A percentile compares a stretch with the other conserved stretches of the same genome.
Evolutionary conservation across 2,888 invertebrate species (phyloP).

Genomic region (Crepidodera aurea): DNA sequence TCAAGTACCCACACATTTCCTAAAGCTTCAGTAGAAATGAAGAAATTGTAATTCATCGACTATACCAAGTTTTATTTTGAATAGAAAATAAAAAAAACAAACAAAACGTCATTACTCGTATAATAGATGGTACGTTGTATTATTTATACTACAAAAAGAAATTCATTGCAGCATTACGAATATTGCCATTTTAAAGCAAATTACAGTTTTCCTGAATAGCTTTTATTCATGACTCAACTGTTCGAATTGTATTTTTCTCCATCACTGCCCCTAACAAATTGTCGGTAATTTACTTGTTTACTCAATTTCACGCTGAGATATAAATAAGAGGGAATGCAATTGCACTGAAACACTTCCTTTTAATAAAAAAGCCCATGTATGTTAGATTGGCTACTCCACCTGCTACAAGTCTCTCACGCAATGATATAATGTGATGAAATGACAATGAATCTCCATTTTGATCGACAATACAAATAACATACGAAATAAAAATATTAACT

Average conservation of each 20-base stretch:
- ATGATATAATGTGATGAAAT: background rate
- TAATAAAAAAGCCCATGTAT: conserved; percentile 12
- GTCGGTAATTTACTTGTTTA: conserved; percentile 30
- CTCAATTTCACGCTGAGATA: conserved; percentile 31
- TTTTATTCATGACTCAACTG: conserved; percentile 17
- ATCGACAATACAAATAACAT: no score
- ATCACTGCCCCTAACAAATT: conserved; percentile 19
- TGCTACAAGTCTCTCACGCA: background rate
- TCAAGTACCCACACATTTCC: no score
- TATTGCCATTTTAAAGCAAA: conserved; percentile 9
- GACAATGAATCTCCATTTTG: no score
- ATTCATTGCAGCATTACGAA: background rate
- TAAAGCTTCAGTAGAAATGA: no score
- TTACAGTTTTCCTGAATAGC: conserved; percentile 12
- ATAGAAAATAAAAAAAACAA: no score
- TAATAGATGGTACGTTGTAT: no score
- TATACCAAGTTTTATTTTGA: no score
- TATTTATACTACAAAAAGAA: background rate
- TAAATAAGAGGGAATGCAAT: conserved; percentile 28
- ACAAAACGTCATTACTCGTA: no score
- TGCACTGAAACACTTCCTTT: conserved; percentile 24
- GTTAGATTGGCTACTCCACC: background rate
- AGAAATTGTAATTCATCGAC: no score
- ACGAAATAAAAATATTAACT: no score
- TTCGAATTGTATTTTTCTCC: conserved; percentile 21